These are phyloP conservation scores for Rotaria magnacalcarata DNA, from an alignment of 2,888 invertebrate species.

Conservation along the genomic window DNA sequence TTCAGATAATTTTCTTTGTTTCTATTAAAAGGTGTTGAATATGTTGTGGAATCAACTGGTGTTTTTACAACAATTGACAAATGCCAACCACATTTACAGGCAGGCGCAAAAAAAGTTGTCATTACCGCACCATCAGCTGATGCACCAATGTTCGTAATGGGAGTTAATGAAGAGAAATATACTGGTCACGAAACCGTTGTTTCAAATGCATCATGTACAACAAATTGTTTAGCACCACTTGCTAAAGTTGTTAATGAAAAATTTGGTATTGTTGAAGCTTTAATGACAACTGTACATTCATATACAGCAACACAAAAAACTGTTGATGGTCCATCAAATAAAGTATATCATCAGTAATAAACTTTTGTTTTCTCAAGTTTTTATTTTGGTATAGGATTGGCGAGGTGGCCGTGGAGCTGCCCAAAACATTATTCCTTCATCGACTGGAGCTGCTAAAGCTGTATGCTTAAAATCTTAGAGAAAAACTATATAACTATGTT, in stretches of 20 bases:
- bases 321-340: slow-evolving; percentile 84
- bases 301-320: slow-evolving; percentile 94
- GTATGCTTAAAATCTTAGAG: slow-evolving; percentile 62
- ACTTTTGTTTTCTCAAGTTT: background rate
- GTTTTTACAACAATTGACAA: slow-evolving; percentile 90
- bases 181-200: slow-evolving; percentile 68
- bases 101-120: slow-evolving; percentile 89
- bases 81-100: slow-evolving; percentile 78
- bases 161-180: slow-evolving; percentile 86
- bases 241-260: slow-evolving; percentile 94
- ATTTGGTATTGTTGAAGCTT: slow-evolving; percentile 84
- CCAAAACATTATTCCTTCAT: slow-evolving; percentile 97
- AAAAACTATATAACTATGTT: no score
- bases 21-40: slow-evolving; percentile 77
- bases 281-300: slow-evolving; percentile 96
- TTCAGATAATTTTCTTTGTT: no score
- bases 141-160: slow-evolving; percentile 97
- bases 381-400: slow-evolving; percentile 68
- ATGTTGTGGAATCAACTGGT: slow-evolving; percentile 93
- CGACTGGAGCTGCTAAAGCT: slow-evolving; percentile 97
- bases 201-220: slow-evolving; percentile 91
- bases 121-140: slow-evolving; percentile 96
- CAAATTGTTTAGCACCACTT: slow-evolving; percentile 92
- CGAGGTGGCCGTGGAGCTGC: slow-evolving; percentile 95
- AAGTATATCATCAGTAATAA: background rate